Evolutionary conservation across 2,888 invertebrate genomes (phyloP).

Genomic region (Xestia c-nigrum): DNA sequence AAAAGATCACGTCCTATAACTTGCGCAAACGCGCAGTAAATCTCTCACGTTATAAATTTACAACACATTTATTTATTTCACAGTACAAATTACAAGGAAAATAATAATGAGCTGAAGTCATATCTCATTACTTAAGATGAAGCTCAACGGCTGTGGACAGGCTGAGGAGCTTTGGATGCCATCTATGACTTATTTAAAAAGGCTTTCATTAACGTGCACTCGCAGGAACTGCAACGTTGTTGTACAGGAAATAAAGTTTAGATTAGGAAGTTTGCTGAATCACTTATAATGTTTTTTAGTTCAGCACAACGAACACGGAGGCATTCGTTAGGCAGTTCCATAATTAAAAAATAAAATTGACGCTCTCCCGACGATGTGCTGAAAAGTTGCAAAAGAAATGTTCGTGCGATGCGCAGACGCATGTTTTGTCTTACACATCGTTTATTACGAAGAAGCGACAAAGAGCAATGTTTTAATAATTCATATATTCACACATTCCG

Average conservation of each 20-base stretch:
- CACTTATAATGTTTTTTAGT: conserved; percentile 40
- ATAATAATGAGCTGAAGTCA: conserved; percentile 87
- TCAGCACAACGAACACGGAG: conserved; percentile 70
- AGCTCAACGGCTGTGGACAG: conserved; percentile 84
- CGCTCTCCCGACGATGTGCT: conserved; percentile 77
- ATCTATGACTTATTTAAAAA: conserved; percentile 72
- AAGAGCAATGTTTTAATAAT: conserved; percentile 58
- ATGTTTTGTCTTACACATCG: conserved; percentile 55
- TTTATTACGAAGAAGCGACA: conserved; percentile 56
- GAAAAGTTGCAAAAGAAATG: conserved; percentile 78
- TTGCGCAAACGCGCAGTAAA: conserved; percentile 77
- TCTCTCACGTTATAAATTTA: conserved; percentile 82
- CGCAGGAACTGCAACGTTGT: conserved; percentile 56
- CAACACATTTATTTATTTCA: conserved; percentile 81
- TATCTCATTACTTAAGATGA: conserved; percentile 88
- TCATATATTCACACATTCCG: conserved; percentile 57
- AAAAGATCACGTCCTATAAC: conserved; percentile 71
- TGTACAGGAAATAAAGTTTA: conserved; percentile 30
- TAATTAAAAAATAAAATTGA: conserved; percentile 84
- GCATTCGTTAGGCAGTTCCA: conserved; percentile 86
- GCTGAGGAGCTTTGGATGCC: conserved; percentile 79
- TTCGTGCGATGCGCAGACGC: conserved; percentile 73
- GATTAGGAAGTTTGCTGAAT: conserved; percentile 28
- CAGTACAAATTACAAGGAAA: conserved; percentile 83
- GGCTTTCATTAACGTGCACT: conserved; percentile 62